These are phyloP conservation scores for Myotis findleyi DNA, from an alignment of 2,797 vertebrate genomes.

Conservation along the genomic window DNA sequence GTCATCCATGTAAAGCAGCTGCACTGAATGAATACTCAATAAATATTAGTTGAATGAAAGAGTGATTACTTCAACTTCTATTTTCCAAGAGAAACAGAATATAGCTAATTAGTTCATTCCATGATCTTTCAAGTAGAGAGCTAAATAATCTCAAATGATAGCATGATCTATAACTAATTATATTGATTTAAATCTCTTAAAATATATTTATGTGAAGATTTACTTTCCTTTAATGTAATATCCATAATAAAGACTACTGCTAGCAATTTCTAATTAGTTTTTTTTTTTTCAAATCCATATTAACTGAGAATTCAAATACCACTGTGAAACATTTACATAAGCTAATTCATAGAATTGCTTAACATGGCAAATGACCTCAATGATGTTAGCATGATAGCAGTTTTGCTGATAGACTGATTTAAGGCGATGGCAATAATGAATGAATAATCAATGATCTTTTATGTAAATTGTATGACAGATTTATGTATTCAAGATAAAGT, in stretches of 20 bases:
- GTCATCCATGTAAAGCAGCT: not conserved
- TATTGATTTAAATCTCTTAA: conserved; percentile 72
- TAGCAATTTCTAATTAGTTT: conserved; percentile 68
- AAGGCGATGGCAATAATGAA: not conserved
- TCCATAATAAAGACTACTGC: conserved; percentile 53
- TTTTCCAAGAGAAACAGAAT: conserved; percentile 60
- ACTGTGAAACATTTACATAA: conserved; percentile 58
- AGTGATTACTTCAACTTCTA: conserved; percentile 14
- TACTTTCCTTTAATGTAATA: conserved; percentile 60
- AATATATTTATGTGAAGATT: conserved; percentile 67
- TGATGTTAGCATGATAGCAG: not conserved
- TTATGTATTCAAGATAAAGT: not conserved
- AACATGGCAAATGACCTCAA: not conserved
- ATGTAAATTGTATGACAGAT: not conserved
- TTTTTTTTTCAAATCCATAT: conserved; percentile 61
- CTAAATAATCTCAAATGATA: conserved; percentile 47
- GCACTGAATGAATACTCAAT: not conserved
- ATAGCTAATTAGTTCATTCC: conserved; percentile 1
- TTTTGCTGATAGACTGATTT: not conserved
- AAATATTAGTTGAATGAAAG: conserved; percentile 1
- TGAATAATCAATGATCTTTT: not conserved
- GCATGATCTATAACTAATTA: conserved; percentile 68
- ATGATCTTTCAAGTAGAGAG: conserved; percentile 46
- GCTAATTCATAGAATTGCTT: conserved; percentile 28
- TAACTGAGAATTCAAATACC: conserved; percentile 36